A percentile compares a stretch with the other conserved stretches of the same genome.
These are phyloP conservation scores for Bemisia tabaci DNA, from an alignment of 1,140 invertebrate species.

Conservation along the genomic window DNA sequence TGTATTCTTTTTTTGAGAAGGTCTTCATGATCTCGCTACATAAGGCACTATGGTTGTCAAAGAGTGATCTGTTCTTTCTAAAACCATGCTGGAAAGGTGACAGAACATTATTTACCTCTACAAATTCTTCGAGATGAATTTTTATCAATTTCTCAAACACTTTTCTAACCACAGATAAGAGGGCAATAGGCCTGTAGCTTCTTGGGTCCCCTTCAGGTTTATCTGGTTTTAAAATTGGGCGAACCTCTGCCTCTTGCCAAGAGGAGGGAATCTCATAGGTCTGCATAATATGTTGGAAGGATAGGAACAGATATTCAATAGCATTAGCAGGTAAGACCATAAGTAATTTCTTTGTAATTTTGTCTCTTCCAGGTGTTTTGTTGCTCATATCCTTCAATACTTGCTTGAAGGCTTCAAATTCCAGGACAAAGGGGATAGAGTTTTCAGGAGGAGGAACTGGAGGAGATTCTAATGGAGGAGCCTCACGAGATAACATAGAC, in stretches of 20 bases:
- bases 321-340: not conserved
- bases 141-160: not conserved
- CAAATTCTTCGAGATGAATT: not conserved
- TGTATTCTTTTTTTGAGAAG: not conserved
- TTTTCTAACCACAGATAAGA: not conserved
- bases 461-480: not conserved
- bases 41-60: not conserved
- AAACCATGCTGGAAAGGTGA: not conserved
- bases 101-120: not conserved
- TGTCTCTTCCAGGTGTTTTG: not conserved
- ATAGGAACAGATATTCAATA: not conserved
- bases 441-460: not conserved
- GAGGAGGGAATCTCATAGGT: not conserved
- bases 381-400: not conserved
- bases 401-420: not conserved
- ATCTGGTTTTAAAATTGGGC: not conserved
- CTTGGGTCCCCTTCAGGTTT: not conserved
- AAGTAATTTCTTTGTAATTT: not conserved
- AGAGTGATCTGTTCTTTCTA: not conserved
- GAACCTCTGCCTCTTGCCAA: not conserved
- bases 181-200: not conserved
- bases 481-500: not conserved
- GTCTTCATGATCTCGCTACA: not conserved
- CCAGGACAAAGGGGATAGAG: not conserved
- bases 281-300: not conserved